Percentiles rank a stretch among this genome's conserved stretches.
These are phyloP conservation scores for Acomys russatus DNA, from an alignment of 2,797 vertebrate genomes.

Conservation along the genomic window DNA sequence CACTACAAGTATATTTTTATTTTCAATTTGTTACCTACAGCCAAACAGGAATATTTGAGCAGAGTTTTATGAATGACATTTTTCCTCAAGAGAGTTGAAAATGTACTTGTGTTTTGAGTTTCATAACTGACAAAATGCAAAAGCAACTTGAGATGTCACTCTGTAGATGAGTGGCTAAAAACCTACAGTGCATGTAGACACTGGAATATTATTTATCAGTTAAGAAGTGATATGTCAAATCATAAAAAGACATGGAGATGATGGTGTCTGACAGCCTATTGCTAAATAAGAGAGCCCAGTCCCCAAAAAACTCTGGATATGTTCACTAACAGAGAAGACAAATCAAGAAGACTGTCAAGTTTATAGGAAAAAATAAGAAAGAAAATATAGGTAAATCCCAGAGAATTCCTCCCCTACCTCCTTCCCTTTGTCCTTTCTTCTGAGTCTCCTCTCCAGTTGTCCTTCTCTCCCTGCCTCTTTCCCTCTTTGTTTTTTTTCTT, in stretches of 20 bases:
- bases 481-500: too few relatives aligned
- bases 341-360: background rate
- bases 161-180: background rate
- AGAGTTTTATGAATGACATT: background rate
- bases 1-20: background rate
- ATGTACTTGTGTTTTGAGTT: background rate
- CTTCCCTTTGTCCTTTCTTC: background rate
- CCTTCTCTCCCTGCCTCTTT: background rate
- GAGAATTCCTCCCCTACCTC: background rate
- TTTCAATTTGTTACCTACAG: background rate
- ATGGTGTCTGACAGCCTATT: background rate
- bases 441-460: background rate
- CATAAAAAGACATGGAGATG: background rate
- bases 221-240: background rate
- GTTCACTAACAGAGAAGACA: background rate
- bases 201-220: background rate
- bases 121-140: background rate
- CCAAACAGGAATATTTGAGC: background rate
- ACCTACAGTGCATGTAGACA: background rate
- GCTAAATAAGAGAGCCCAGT: background rate
- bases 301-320: background rate
- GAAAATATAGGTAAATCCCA: background rate
- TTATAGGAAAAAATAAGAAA: background rate
- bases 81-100: background rate
- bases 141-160: background rate